Percentiles rank a stretch among this genome's conserved stretches.
Conservation (phyloP, 2,113 vertebrate species). For the Phalacrocorax carbo region DNA sequence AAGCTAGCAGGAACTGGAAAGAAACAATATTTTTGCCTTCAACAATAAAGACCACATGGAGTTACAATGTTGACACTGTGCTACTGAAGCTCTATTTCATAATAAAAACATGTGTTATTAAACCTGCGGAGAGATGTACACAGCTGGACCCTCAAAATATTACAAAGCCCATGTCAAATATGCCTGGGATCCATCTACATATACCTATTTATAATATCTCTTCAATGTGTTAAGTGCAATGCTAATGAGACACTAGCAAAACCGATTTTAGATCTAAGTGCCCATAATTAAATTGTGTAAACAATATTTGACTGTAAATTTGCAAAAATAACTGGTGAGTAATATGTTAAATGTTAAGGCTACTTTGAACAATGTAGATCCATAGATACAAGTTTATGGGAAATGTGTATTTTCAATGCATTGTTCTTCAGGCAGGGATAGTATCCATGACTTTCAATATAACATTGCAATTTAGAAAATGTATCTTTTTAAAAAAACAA, state of each 20-base stretch:
- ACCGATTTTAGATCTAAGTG: background rate
- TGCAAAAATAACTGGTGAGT: background rate
- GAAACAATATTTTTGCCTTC: background rate
- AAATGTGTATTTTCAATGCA: constrained; percentile 41
- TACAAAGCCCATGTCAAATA: background rate
- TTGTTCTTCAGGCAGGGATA: background rate
- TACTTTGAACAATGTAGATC: constrained; percentile 29
- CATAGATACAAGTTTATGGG: background rate
- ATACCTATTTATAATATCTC: background rate
- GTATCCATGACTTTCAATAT: background rate
- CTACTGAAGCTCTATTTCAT: background rate
- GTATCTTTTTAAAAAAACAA: background rate
- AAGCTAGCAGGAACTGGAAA: background rate
- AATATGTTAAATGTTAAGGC: constrained; percentile 42
- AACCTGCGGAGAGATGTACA: background rate
- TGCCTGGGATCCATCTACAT: background rate
- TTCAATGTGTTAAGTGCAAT: background rate
- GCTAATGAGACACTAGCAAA: background rate
- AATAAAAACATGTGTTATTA: background rate
- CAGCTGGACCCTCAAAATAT: background rate
- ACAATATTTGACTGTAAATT: background rate
- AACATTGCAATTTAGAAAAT: background rate
- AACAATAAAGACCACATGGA: background rate
- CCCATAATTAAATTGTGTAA: background rate
- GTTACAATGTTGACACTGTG: background rate